Evolutionary conservation across 2,888 invertebrate genomes (phyloP).

Genomic region (Poecilus cupreus): DNA sequence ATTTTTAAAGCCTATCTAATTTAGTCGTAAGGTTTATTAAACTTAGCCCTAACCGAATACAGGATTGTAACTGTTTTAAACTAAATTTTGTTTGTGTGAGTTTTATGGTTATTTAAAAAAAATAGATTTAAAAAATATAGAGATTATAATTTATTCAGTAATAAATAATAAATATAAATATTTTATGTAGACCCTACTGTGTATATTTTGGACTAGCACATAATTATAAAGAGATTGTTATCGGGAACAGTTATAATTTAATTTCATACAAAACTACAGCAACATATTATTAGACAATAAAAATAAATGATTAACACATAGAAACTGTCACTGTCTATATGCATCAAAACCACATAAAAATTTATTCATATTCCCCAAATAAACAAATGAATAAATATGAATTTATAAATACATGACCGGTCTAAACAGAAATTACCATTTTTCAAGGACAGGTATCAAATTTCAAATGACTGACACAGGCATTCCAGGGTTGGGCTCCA

Average conservation of each 20-base stretch:
- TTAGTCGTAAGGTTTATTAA: too few species aligned
- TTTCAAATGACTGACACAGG: conserved; percentile 45
- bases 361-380: conserved; percentile 33
- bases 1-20: too few species aligned
- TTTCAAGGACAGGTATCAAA: conserved; percentile 52
- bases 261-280: conserved; percentile 30
- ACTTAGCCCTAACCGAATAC: too few species aligned
- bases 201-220: conserved; percentile 27
- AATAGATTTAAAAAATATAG: not conserved
- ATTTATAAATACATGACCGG: conserved; percentile 39
- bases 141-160: conserved; percentile 20
- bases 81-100: too few species aligned
- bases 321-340: conserved; percentile 40
- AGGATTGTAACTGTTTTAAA: too few species aligned
- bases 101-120: not conserved
- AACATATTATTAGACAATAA: conserved; percentile 51
- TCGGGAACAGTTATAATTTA: conserved; percentile 52
- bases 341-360: conserved; percentile 21
- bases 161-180: conserved; percentile 43
- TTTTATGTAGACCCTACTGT: conserved; percentile 21
- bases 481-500: conserved; percentile 1
- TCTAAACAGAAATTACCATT: conserved; percentile 37
- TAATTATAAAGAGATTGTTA: conserved; percentile 45
- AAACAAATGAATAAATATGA: conserved; percentile 47
- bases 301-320: conserved; percentile 49